Evolutionary conservation across 2,113 vertebrate genomes (phyloP).

Genomic region (Symphodus melops): DNA sequence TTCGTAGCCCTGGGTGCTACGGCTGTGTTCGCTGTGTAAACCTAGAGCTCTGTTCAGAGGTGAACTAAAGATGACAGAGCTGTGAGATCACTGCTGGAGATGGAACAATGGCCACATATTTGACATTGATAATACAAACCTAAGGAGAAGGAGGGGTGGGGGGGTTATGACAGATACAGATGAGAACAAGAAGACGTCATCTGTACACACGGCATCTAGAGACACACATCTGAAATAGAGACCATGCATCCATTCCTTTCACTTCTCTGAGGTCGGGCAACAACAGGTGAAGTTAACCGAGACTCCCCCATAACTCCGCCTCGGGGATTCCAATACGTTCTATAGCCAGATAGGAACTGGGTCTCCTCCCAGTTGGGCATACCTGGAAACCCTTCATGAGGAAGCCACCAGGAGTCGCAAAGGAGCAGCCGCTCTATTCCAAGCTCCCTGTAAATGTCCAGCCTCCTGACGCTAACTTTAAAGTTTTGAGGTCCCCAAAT

Average conservation of each 20-base stretch:
- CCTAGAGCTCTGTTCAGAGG: slow-evolving; percentile 63
- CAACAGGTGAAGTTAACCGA: no score
- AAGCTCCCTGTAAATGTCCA: no score
- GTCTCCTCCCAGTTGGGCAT: no score
- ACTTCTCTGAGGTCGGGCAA: neutral
- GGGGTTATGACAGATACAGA: slow-evolving; percentile 6
- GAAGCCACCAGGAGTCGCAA: no score
- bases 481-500: no score
- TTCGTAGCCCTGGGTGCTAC: slow-evolving; percentile 49
- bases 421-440: no score
- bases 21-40: slow-evolving; percentile 64
- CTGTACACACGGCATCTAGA: neutral
- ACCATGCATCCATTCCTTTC: neutral
- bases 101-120: slow-evolving; percentile 56
- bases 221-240: neutral
- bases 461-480: no score
- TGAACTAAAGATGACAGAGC: slow-evolving; percentile 43
- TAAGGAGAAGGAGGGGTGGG: neutral
- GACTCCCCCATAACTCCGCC: no score
- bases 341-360: no score
- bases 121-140: slow-evolving; percentile 51
- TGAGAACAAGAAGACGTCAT: slow-evolving; percentile 1
- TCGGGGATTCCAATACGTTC: no score
- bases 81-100: slow-evolving; percentile 71
- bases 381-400: no score